Evolutionary conservation across 2,797 vertebrate species (phyloP).

Genomic region (Poecile montanus): DNA sequence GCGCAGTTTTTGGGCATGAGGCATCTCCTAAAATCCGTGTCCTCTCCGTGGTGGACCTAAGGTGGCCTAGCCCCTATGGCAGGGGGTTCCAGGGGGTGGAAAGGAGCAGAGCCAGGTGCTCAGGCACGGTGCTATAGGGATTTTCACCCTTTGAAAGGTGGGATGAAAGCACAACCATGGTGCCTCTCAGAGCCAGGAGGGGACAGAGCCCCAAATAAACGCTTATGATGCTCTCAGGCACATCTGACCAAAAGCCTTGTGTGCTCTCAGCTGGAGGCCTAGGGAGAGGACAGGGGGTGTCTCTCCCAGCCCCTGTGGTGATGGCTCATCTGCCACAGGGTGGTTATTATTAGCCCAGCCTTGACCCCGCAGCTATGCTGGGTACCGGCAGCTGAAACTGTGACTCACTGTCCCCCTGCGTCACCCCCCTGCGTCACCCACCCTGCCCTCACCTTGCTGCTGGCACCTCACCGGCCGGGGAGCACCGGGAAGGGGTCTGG

Average conservation of each 20-base stretch:
- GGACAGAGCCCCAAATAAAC: background rate
- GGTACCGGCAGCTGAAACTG: background rate
- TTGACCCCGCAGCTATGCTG: slow-evolving; percentile 18
- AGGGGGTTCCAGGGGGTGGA: fast-evolving
- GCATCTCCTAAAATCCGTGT: background rate
- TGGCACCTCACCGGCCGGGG: background rate
- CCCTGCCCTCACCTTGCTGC: background rate
- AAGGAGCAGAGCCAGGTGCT: background rate
- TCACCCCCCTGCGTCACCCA: background rate
- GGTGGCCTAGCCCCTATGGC: fast-evolving
- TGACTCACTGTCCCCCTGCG: slow-evolving; percentile 20
- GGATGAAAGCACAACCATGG: fast-evolving
- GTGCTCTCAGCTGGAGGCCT: background rate
- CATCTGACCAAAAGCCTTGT: background rate
- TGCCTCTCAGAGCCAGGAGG: background rate
- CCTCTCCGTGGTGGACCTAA: fast-evolving
- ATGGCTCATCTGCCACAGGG: background rate
- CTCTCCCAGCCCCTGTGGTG: background rate
- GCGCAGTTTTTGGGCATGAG: fast-evolving
- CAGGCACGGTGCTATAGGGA: fast-evolving
- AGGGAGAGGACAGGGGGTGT: fast-evolving
- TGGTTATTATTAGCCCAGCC: background rate
- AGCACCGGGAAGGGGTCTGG: background rate
- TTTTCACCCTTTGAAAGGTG: background rate
- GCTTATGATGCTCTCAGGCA: background rate